These are phyloP conservation scores for Heliconius congener DNA, from an alignment of 1,140 invertebrate species.

Conservation along the genomic window DNA sequence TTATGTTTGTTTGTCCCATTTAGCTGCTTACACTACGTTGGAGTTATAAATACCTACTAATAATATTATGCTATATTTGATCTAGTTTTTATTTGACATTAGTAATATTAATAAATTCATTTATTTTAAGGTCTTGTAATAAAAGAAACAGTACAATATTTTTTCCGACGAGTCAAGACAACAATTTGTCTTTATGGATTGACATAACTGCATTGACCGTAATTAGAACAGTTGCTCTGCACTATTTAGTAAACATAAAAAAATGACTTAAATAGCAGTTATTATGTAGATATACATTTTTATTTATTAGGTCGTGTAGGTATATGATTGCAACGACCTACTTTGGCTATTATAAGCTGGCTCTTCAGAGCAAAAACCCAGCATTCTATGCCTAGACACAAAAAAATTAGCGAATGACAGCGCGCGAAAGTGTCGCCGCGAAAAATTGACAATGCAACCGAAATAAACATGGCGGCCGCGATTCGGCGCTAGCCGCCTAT, in stretches of 20 bases:
- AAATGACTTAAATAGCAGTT: conserved; percentile 26
- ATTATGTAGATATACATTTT: conserved; percentile 18
- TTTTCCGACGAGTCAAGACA: neutral
- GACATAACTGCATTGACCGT: neutral
- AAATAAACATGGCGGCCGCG: conserved; percentile 47
- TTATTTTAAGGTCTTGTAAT: neutral
- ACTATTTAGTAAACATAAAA: conserved; percentile 10
- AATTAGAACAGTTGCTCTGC: neutral
- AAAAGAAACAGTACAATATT: neutral
- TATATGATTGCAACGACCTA: conserved; percentile 44
- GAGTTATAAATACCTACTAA: neutral
- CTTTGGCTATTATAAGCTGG: conserved; percentile 29
- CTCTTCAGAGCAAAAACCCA: conserved; percentile 14
- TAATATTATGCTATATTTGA: neutral
- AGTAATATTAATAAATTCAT: conserved; percentile 7
- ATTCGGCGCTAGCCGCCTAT: conserved; percentile 59
- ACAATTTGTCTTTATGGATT: neutral
- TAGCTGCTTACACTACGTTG: neutral
- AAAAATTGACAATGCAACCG: conserved; percentile 38
- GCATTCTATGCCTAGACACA: conserved; percentile 27
- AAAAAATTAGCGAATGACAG: conserved; percentile 36
- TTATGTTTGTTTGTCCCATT: conserved; percentile 24
- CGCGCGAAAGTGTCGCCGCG: conserved; percentile 40
- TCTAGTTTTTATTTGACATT: conserved; percentile 4
- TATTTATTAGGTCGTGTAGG: conserved; percentile 26